These are phyloP conservation scores for Selenia dentaria DNA, from an alignment of 2,888 invertebrate genomes.

Conservation along the genomic window DNA sequence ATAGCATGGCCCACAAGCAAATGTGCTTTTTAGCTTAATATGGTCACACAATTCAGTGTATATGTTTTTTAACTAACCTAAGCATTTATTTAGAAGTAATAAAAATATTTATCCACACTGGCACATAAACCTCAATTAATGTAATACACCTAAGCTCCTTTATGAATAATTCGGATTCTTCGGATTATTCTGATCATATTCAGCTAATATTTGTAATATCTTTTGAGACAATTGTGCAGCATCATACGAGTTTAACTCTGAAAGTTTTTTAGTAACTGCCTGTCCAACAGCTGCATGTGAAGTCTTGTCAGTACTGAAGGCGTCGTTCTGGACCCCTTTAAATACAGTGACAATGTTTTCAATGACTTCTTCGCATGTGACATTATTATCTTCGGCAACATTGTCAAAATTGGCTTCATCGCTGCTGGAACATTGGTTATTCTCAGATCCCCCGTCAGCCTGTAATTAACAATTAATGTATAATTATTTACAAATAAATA, in stretches of 20 bases:
- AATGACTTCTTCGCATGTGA: conserved; percentile 55
- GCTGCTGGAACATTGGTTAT: conserved; percentile 37
- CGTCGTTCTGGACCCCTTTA: conserved; percentile 62
- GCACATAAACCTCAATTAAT: too few species aligned
- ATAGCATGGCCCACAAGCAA: too few species aligned
- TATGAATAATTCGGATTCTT: conserved; percentile 58
- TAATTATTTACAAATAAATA: too few species aligned
- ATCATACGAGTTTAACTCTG: conserved; percentile 61
- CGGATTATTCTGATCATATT: conserved; percentile 67
- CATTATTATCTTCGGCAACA: conserved; percentile 31
- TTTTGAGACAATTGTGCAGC: conserved; percentile 58
- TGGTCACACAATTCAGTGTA: too few species aligned
- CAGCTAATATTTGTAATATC: conserved; percentile 63
- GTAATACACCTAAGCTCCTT: too few species aligned
- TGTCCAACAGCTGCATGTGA: conserved; percentile 58
- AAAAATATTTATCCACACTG: too few species aligned
- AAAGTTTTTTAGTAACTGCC: conserved; percentile 55
- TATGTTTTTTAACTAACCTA: too few species aligned
- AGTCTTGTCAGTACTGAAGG: conserved; percentile 56
- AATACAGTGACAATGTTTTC: conserved; percentile 60
- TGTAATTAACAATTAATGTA: too few species aligned
- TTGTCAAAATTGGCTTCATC: conserved; percentile 41
- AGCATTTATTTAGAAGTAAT: too few species aligned
- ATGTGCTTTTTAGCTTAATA: too few species aligned
- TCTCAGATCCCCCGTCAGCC: conserved; percentile 23